These are phyloP conservation scores for Tragelaphus buxtoni DNA, from an alignment of 2,113 vertebrate species.

Conservation along the genomic window DNA sequence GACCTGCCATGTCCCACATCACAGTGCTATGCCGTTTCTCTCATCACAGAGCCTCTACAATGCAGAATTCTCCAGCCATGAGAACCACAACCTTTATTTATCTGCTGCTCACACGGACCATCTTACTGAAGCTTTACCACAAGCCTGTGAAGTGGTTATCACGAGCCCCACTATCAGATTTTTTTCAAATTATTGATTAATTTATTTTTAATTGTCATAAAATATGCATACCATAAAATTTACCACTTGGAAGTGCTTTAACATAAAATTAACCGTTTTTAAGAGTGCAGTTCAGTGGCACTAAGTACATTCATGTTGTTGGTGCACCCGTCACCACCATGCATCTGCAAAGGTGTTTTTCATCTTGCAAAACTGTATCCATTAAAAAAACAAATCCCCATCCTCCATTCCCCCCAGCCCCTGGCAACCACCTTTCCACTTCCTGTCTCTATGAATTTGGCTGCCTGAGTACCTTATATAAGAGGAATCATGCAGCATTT, in stretches of 20 bases:
- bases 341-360: background rate
- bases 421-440: background rate
- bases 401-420: background rate
- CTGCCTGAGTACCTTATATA: background rate
- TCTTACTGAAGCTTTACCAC: background rate
- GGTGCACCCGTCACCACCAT: background rate
- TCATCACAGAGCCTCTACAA: background rate
- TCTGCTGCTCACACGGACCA: background rate
- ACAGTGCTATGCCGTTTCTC: background rate
- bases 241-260: background rate
- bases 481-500: background rate
- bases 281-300: background rate
- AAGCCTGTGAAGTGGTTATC: background rate
- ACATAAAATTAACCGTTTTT: background rate
- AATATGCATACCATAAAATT: background rate
- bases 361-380: background rate
- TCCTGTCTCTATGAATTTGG: background rate
- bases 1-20: background rate
- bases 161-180: background rate
- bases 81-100: background rate
- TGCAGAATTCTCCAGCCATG: background rate
- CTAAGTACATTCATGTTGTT: background rate
- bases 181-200: background rate
- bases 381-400: background rate
- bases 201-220: background rate